Evolutionary conservation across 2,888 invertebrate species (phyloP).

Genomic region (Epiperipatus broadwayi): DNA sequence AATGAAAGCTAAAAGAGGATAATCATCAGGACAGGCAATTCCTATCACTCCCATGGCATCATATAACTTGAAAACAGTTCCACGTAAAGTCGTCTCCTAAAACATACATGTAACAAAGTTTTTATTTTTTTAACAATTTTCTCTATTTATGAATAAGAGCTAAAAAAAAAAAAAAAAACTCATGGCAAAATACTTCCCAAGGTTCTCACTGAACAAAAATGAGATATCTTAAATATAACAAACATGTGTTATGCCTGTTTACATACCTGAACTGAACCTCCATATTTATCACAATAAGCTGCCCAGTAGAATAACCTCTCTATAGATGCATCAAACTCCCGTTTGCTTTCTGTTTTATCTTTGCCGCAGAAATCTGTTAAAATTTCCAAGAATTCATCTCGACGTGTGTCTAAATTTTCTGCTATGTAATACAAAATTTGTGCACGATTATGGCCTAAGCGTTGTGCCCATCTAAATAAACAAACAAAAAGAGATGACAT

Average conservation of each 20-base stretch:
- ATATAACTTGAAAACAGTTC: conserved; percentile 27
- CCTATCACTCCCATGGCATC: conserved; percentile 32
- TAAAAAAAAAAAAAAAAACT: too few species aligned
- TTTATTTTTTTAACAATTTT: too few species aligned
- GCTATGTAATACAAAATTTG: conserved; percentile 32
- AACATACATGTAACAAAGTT: too few species aligned
- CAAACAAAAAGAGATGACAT: conserved; percentile 15
- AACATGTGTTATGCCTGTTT: background rate
- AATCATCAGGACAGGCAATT: conserved; percentile 28
- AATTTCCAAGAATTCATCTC: conserved; percentile 24
- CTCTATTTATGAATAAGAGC: too few species aligned
- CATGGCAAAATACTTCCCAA: too few species aligned
- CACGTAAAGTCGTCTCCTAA: conserved; percentile 29
- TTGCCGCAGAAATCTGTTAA: too few species aligned
- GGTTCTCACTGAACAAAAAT: too few species aligned
- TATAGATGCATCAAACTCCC: conserved; percentile 26
- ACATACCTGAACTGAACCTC: conserved; percentile 29
- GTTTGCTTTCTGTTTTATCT: conserved; percentile 19
- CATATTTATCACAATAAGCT: conserved; percentile 29
- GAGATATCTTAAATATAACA: too few species aligned
- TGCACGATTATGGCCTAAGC: conserved; percentile 29
- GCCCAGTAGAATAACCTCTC: conserved; percentile 31
- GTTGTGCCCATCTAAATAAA: conserved; percentile 27
- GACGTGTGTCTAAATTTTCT: conserved; percentile 28
- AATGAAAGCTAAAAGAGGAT: conserved; percentile 29